Evolutionary conservation across 2,797 vertebrate genomes (phyloP), one percentile per base, ranked within the genome.

Genomic region (Sciurus vulgaris): DNA sequence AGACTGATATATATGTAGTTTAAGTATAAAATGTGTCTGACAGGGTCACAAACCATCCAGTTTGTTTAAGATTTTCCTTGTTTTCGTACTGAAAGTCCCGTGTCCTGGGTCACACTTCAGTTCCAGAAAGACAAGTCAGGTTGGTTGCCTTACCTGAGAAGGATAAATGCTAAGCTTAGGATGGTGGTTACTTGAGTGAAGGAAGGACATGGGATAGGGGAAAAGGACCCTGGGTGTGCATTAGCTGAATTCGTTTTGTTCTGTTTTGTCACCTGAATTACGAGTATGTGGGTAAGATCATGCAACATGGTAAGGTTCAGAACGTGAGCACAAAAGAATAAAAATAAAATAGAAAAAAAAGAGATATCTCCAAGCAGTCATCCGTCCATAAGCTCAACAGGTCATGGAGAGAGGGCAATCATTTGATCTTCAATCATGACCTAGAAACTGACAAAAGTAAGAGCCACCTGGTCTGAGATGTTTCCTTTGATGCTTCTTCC

Each of bases 11-110:
- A 70, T 33, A 59, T 38, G 28, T 79, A 51, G 2, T 61, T 41
- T 91, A 91, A 93, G 61, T 90, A 94, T 35, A 74, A 94, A 92
- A 82, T 44, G 30, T 38, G 11, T 26, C 44, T 65, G 72, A 26
- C 47, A 76, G 18, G 15, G 59, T 87, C n/a, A 91, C 12, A 38
- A 51, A 22, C 33, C 30, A 33, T 33, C 44, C 5, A 8, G 13
- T 59, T 93, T 91, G 35, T n/a, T 63, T 72, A 65, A 2, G 14
- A 63, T 13, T 41, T 87, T 86, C 12, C 35, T 33, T 79, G 4
- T 33, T 30, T 76, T 54, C 81, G 59, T 59, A 41, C 65, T 18
- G 24, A 17, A 41, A 54, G 28, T 59, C 41, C 22, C 18, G 8
- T 49, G 65, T 35, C 84, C 35, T 15, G 8, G 49, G 47, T 49